Evolutionary conservation across 2,888 invertebrate genomes (phyloP).

Genomic region (Tachina grossa): DNA sequence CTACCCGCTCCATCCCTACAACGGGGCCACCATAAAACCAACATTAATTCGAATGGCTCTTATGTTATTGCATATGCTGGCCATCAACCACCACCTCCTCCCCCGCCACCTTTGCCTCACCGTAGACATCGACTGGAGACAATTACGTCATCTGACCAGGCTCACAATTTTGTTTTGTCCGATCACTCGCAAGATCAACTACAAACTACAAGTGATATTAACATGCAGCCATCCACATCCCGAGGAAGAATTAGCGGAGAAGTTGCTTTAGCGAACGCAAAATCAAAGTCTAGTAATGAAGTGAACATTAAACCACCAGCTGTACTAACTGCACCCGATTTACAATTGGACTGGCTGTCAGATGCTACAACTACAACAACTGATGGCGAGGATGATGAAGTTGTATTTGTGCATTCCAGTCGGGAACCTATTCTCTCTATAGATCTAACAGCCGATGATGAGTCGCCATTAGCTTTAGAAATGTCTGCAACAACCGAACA

Average conservation of each 20-base stretch:
- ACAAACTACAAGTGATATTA: conserved; percentile 31
- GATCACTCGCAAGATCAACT: conserved; percentile 45
- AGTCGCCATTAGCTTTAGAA: conserved; percentile 74
- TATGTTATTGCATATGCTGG: conserved; percentile 72
- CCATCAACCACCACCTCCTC: conserved; percentile 55
- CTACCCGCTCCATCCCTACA: conserved; percentile 35
- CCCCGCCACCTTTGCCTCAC: conserved; percentile 38
- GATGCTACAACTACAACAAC: conserved; percentile 81
- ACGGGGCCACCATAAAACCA: conserved; percentile 26
- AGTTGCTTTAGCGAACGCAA: neutral
- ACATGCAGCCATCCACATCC: conserved; percentile 64
- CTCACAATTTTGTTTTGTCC: conserved; percentile 56
- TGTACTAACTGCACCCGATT: conserved; percentile 85
- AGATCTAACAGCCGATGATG: conserved; percentile 86
- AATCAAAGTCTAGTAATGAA: conserved; percentile 42
- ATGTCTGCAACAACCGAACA: conserved; percentile 55
- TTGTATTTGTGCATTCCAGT: conserved; percentile 82
- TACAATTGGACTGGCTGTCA: conserved; percentile 90
- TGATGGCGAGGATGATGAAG: conserved; percentile 86
- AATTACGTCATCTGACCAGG: conserved; percentile 61
- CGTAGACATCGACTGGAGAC: conserved; percentile 53
- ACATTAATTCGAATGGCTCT: conserved; percentile 62
- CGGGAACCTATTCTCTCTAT: conserved; percentile 84
- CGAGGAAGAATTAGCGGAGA: conserved; percentile 49
- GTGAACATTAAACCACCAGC: conserved; percentile 72